These are phyloP conservation scores for Piaya cayana DNA, from an alignment of 2,113 vertebrate species.

Conservation along the genomic window DNA sequence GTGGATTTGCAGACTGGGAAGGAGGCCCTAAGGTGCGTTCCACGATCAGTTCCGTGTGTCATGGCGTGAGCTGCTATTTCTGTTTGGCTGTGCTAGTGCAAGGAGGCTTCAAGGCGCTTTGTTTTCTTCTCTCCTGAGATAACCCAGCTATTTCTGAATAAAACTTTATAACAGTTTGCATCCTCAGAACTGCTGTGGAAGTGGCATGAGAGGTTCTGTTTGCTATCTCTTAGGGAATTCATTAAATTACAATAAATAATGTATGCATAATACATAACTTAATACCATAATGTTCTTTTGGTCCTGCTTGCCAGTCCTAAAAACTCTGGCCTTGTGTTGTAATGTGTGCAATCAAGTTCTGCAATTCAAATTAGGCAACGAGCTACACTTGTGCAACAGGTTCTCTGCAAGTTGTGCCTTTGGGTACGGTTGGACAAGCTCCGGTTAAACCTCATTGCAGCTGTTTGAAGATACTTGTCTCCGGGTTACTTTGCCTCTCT, in stretches of 20 bases:
- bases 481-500: neutral
- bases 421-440: neutral
- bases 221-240: conserved; percentile 1
- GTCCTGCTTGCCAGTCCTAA: conserved; percentile 22
- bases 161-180: neutral
- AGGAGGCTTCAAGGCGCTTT: rapidly evolving
- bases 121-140: neutral
- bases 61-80: neutral
- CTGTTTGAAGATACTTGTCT: neutral
- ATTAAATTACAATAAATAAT: conserved; percentile 54
- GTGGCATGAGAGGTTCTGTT: neutral
- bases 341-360: neutral
- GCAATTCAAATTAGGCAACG: conserved; percentile 35
- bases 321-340: neutral
- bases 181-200: neutral
- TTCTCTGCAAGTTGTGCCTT: conserved; percentile 34
- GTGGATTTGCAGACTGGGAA: neutral
- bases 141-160: neutral
- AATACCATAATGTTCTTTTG: conserved; percentile 13
- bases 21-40: neutral
- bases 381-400: conserved; percentile 29
- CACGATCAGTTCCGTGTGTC: rapidly evolving
- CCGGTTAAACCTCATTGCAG: neutral
- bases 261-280: conserved; percentile 25
- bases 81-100: neutral